These are phyloP conservation scores for Chironomus tepperi DNA, from an alignment of 1,140 invertebrate genomes.

Conservation along the genomic window DNA sequence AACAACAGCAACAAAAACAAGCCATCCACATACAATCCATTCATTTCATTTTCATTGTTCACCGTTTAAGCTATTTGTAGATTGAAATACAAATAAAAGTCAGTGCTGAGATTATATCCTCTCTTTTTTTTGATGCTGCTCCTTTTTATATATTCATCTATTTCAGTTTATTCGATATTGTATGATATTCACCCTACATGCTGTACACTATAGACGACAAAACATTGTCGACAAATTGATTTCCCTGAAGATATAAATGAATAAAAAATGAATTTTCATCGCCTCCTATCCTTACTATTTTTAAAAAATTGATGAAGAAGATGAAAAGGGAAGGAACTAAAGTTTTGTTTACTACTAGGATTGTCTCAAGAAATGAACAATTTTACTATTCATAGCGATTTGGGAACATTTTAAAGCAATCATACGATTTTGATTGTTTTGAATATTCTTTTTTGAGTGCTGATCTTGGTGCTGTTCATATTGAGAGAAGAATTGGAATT, in stretches of 20 bases:
- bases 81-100: slow-evolving; percentile 14
- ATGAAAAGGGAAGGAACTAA: neutral
- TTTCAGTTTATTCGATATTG: neutral
- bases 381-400: slow-evolving; percentile 1
- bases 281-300: neutral
- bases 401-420: neutral
- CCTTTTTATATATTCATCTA: too few relatives aligned
- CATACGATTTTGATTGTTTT: neutral
- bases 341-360: too few relatives aligned
- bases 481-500: neutral
- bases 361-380: neutral
- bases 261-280: slow-evolving; percentile 19
- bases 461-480: neutral
- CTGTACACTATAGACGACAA: neutral
- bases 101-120: slow-evolving; percentile 12
- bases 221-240: slow-evolving; percentile 16
- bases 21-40: neutral
- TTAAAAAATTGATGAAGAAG: neutral
- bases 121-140: neutral
- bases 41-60: neutral
- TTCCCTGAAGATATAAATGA: slow-evolving; percentile 18
- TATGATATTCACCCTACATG: neutral
- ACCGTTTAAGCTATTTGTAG: slow-evolving; percentile 6
- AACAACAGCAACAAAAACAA: neutral
- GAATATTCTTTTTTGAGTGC: neutral